Evolutionary conservation across 2,888 invertebrate species (phyloP).

Genomic region (Perithous albicinctus): DNA sequence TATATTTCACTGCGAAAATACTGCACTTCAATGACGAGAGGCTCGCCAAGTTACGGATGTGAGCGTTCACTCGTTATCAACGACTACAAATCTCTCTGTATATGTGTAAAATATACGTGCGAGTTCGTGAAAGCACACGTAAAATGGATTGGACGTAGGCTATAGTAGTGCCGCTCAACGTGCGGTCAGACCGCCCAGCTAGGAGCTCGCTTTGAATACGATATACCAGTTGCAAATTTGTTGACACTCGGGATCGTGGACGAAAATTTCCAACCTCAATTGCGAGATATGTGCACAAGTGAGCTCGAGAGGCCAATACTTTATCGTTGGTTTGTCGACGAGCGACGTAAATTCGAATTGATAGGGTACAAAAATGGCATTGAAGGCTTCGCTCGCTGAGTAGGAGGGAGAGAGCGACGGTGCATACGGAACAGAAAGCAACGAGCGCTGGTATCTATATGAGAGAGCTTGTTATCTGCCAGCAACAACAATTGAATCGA

Average conservation of each 20-base stretch:
- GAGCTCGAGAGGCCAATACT: conserved; percentile 50
- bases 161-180: conserved; percentile 54
- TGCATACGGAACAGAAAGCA: conserved; percentile 27
- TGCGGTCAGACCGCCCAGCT: conserved; percentile 56
- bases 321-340: conserved; percentile 32
- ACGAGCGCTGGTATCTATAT: conserved; percentile 28
- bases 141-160: conserved; percentile 47
- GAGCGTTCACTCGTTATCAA: conserved; percentile 12
- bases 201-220: conserved; percentile 53
- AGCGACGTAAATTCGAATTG: conserved; percentile 46
- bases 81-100: not conserved
- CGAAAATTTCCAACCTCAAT: conserved; percentile 49
- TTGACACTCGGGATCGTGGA: conserved; percentile 47
- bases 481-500: conserved; percentile 46
- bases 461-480: conserved; percentile 49
- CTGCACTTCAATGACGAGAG: conserved; percentile 39
- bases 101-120: not conserved
- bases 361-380: conserved; percentile 54
- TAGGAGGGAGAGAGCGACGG: conserved; percentile 13
- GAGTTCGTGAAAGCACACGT: conserved; percentile 37
- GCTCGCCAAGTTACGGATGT: conserved; percentile 15
- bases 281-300: conserved; percentile 1
- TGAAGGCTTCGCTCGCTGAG: conserved; percentile 26
- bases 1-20: conserved; percentile 50
- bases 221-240: conserved; percentile 58